phyloP scores from a whole-genome alignment of 2,113 vertebrate species.

The Caretta caretta region DNA sequence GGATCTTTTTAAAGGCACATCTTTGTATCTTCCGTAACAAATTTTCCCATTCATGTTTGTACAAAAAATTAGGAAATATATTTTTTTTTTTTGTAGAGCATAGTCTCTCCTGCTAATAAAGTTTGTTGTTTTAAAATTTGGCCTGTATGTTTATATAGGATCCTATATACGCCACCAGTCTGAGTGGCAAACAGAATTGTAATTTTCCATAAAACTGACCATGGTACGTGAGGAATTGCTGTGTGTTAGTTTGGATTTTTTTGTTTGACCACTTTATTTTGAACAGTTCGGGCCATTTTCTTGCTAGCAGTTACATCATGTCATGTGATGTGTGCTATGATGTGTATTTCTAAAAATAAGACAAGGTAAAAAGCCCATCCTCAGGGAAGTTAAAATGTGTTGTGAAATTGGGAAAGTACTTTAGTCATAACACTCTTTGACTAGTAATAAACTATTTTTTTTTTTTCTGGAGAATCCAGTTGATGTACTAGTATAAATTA shows the following conservation, averaged over 20 bases:
- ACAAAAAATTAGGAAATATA: background rate
- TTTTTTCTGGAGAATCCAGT: background rate
- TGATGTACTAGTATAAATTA: background rate
- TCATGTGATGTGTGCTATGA: constrained; percentile 75
- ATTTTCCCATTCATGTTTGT: background rate
- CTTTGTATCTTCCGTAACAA: background rate
- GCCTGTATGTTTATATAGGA: background rate
- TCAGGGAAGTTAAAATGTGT: constrained; percentile 46
- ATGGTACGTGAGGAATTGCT: constrained; percentile 62
- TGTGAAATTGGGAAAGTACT: constrained; percentile 45
- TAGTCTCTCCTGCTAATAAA: background rate
- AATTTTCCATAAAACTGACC: constrained; percentile 62
- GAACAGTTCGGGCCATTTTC: constrained; percentile 62
- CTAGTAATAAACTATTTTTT: background rate
- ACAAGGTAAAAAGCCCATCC: constrained; percentile 64
- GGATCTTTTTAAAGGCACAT: background rate
- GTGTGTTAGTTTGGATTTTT: constrained; percentile 31
- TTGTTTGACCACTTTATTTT: constrained; percentile 66
- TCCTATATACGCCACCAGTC: constrained; percentile 57
- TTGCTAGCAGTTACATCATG: constrained; percentile 78
- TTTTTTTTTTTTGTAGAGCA: background rate
- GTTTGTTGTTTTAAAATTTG: constrained; percentile 16
- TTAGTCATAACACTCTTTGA: background rate
- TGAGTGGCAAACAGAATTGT: constrained; percentile 55
- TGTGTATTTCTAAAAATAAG: constrained; percentile 81